Base-by-base conservation (phyloP, 2,888 invertebrate genomes). In the Electrophaes corylata region DNA sequence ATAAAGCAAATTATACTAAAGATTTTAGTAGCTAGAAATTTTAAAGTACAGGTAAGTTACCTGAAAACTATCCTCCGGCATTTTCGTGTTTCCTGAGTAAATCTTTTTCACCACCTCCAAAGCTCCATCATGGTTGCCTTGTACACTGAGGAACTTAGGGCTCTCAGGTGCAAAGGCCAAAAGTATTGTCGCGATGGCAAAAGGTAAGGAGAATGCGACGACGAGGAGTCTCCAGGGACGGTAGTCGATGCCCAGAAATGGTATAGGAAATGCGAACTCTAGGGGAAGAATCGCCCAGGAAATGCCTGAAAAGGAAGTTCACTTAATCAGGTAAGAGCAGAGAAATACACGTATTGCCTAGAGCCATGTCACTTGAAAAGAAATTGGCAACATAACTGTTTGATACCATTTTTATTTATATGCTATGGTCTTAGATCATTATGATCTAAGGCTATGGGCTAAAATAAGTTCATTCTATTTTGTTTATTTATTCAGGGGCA, bases 201-300 rank as follows among this genome's bases (percentile, higher is more conserved):
- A 94, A 0, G 96, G 94, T 2, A 95, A 33, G 0, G 94, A 93
- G 57, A 95, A 93, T 0, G 94, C 80, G 0, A 95, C 91, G 1
- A 97, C 83, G 57, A 96, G 93, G 4, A 96, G 76, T 4, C 97
- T 91, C 97, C 97, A 97, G 0, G 96, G 95, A 31, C 94, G 93
- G 73, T 94, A 94, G 0, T 80, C 76, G 58, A 96, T 86, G 47
- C 85, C 91, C 37, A 94, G 76, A 50, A 92, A 76, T 0, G 76
- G 63, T n/a, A 92, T 84, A 0, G 88, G 82, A 2, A 88, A 66
- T 0, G 92, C 80, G 67, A 93, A 86, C 3, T 91, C 80, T 1
- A 91, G 67, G 0, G 96, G 96, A 0, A 96, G 92, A 8, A 96
- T 92, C 0, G 93, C 75, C 93, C 95, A 95, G 4, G 95, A 95